Evolutionary conservation across 2,113 vertebrate species (phyloP).

Genomic region (Dasyurus viverrinus): DNA sequence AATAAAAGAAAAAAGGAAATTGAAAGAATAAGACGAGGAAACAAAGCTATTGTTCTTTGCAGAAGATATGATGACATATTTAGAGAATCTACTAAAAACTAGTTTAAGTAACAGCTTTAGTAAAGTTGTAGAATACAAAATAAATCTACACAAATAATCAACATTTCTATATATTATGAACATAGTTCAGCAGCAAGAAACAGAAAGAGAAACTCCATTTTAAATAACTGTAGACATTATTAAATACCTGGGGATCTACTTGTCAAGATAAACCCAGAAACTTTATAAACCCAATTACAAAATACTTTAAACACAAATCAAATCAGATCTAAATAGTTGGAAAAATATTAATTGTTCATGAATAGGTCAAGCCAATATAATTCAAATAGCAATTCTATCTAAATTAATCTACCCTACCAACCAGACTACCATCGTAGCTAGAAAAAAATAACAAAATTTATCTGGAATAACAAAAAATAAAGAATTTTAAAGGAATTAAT

Average conservation of each 20-base stretch:
- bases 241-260: background rate
- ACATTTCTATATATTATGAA: background rate
- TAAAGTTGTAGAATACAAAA: background rate
- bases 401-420: background rate
- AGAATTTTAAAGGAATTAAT: background rate
- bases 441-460: background rate
- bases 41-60: too few species aligned
- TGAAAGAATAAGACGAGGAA: too few species aligned
- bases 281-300: background rate
- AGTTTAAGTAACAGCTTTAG: too few species aligned
- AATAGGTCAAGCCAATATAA: background rate
- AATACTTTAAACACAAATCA: background rate
- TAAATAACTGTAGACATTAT: background rate
- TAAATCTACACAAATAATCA: background rate
- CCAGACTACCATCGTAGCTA: background rate
- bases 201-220: background rate
- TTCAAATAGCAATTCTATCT: background rate
- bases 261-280: background rate
- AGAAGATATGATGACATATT: too few species aligned
- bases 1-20: too few species aligned
- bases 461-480: background rate
- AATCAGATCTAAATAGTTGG: background rate
- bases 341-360: background rate
- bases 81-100: too few species aligned
- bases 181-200: background rate